Evolutionary conservation across 2,113 vertebrate species (phyloP).

Genomic region (Oryzias melastigma): DNA sequence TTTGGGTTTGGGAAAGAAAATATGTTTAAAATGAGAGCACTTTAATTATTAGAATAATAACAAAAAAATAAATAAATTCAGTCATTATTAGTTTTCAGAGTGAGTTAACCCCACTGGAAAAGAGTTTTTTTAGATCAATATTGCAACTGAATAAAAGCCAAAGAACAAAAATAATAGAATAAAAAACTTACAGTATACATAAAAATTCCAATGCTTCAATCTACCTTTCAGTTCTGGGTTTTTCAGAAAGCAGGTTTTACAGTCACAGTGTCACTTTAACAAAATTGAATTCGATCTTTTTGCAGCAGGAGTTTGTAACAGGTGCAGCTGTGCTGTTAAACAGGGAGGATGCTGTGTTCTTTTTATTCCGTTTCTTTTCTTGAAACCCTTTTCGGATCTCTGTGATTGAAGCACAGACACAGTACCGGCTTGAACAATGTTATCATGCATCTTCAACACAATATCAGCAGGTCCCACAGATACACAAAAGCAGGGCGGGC

Average conservation of each 20-base stretch:
- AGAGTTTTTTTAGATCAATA: no score
- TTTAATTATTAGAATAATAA: no score
- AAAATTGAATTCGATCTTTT: slow-evolving; percentile 32
- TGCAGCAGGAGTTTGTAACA: slow-evolving; percentile 22
- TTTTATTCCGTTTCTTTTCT: slow-evolving; percentile 3
- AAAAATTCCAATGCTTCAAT: slow-evolving; percentile 2
- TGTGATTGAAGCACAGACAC: slow-evolving; percentile 15
- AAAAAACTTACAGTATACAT: not conserved
- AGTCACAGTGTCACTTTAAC: slow-evolving; percentile 9
- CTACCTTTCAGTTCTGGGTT: slow-evolving; percentile 18
- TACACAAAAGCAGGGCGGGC: slow-evolving; percentile 44
- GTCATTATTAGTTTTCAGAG: no score
- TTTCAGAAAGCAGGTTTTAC: slow-evolving; percentile 18
- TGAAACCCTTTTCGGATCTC: slow-evolving; percentile 19
- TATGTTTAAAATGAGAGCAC: no score
- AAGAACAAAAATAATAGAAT: no score
- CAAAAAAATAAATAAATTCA: no score
- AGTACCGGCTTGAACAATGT: slow-evolving; percentile 29
- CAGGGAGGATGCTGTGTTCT: slow-evolving; percentile 12
- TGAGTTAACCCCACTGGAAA: no score
- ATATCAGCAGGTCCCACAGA: slow-evolving; percentile 39
- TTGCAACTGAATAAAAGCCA: no score
- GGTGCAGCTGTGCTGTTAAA: slow-evolving; percentile 17
- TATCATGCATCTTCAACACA: slow-evolving; percentile 38
- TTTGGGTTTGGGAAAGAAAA: no score